Percentiles rank a stretch among this genome's conserved stretches.
These are phyloP conservation scores for Sitobion miscanthi DNA, from an alignment of 1,140 invertebrate genomes.

Conservation along the genomic window DNA sequence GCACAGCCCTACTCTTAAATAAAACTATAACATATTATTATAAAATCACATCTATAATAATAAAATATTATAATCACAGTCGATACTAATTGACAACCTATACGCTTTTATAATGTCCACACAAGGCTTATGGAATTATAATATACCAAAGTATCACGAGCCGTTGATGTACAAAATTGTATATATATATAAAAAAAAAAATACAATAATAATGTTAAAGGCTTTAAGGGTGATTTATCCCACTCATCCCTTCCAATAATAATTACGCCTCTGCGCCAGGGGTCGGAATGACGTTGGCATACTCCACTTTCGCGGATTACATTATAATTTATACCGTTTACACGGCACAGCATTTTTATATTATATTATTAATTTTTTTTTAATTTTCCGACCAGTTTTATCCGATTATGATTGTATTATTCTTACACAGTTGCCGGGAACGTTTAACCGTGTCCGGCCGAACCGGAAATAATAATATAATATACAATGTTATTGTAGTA, in stretches of 20 bases:
- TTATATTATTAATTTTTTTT: not conserved
- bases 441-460: not conserved
- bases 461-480: conserved; percentile 19
- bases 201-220: not conserved
- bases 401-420: not conserved
- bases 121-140: not conserved
- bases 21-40: no score
- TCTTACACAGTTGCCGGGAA: not conserved
- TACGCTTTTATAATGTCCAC: not conserved
- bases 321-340: not conserved
- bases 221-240: not conserved
- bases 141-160: not conserved
- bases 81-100: not conserved
- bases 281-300: not conserved
- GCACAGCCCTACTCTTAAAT: no score
- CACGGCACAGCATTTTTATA: not conserved
- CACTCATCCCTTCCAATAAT: not conserved
- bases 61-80: not conserved
- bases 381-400: not conserved
- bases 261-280: not conserved
- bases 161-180: not conserved
- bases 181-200: not conserved
- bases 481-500: not conserved
- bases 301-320: not conserved
- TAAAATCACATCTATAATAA: no score